Evolutionary conservation across 2,888 invertebrate genomes (phyloP).

Genomic region (Syrphus vitripennis): DNA sequence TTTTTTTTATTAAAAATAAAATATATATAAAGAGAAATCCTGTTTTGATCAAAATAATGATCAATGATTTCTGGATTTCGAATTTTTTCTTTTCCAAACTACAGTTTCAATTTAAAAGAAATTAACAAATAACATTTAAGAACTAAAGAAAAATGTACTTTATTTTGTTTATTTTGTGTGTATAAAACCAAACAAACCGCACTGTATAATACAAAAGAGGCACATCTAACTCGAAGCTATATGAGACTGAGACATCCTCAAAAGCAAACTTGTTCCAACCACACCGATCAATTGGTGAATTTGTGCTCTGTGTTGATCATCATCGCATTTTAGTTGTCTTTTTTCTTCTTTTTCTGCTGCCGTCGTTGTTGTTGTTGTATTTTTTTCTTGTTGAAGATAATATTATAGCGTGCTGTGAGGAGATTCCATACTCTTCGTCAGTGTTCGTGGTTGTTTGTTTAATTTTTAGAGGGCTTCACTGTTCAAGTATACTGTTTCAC

Average conservation of each 20-base stretch:
- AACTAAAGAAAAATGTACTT: too few species aligned
- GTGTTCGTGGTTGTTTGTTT: slow-evolving; percentile 31
- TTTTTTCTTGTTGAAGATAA: slow-evolving; percentile 24
- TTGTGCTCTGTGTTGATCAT: not conserved
- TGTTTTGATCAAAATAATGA: too few species aligned
- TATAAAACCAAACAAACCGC: not conserved
- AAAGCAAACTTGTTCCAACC: slow-evolving; percentile 57
- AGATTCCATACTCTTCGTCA: slow-evolving; percentile 50
- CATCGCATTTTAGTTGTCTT: slow-evolving; percentile 21
- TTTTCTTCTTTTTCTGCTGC: not conserved
- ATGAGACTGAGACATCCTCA: slow-evolving; percentile 49
- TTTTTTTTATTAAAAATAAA: too few species aligned
- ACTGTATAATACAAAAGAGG: not conserved
- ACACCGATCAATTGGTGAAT: slow-evolving; percentile 41
- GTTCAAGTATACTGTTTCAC: slow-evolving; percentile 43
- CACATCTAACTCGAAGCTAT: not conserved
- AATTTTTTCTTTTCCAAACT: not conserved
- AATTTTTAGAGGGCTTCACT: slow-evolving; percentile 34
- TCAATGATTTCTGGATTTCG: too few species aligned
- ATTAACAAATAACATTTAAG: too few species aligned
- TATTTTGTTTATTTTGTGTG: not conserved
- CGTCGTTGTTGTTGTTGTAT: slow-evolving; percentile 10
- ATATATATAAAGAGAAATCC: too few species aligned
- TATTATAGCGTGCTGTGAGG: slow-evolving; percentile 9
- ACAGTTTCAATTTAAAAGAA: too few species aligned